Conservation (phyloP, 2,888 invertebrate genomes). For the Phlogophora meticulosa region DNA sequence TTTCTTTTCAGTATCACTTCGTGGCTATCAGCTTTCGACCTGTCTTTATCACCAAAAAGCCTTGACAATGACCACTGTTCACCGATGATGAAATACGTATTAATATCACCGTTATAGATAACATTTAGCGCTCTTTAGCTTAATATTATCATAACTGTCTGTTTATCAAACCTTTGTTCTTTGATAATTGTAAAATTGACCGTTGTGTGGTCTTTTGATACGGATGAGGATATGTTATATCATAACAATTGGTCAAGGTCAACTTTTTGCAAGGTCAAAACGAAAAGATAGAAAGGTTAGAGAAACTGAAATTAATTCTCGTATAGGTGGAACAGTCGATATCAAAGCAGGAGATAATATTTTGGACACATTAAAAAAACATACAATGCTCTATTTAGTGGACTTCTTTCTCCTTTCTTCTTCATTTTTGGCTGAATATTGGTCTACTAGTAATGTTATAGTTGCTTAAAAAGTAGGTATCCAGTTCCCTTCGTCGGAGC, state of each 20-base stretch:
- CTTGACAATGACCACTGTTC: constrained; percentile 64
- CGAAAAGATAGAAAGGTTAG: neutral
- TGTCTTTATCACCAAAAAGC: constrained; percentile 46
- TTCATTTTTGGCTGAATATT: too few species aligned
- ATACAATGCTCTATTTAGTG: too few species aligned
- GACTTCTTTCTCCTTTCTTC: too few species aligned
- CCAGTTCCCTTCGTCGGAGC: constrained; percentile 1
- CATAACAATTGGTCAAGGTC: constrained; percentile 15
- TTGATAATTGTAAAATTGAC: constrained; percentile 37
- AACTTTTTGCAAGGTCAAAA: constrained; percentile 10
- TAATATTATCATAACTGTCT: constrained; percentile 54
- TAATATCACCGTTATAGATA: constrained; percentile 54
- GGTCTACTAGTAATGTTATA: too few species aligned
- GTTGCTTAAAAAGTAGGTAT: neutral
- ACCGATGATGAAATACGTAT: constrained; percentile 56
- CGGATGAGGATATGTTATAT: constrained; percentile 11
- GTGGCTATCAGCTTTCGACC: neutral
- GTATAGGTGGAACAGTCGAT: neutral
- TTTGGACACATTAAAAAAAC: neutral
- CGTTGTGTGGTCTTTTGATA: constrained; percentile 37
- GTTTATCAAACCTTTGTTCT: constrained; percentile 54
- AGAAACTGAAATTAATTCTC: neutral
- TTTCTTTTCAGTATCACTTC: constrained; percentile 1
- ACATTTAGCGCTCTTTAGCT: constrained; percentile 58
- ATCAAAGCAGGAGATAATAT: neutral